phyloP scores from a whole-genome alignment of 2,888 invertebrate genomes.

The Agrypnus murinus region DNA sequence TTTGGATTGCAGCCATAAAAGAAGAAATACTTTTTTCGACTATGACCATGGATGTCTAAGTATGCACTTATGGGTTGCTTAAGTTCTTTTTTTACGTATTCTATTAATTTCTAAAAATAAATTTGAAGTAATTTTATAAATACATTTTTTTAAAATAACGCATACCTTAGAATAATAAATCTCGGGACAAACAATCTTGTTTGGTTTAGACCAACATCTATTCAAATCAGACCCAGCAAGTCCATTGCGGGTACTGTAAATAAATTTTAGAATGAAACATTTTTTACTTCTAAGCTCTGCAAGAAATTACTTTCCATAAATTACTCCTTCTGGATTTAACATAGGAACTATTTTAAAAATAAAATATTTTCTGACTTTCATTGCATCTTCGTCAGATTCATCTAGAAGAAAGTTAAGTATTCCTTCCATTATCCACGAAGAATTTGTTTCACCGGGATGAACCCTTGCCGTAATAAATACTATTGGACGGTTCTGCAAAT shows the following conservation, averaged over 20 bases:
- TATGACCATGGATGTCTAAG: constrained; percentile 89
- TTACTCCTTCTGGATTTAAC: constrained; percentile 91
- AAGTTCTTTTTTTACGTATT: constrained; percentile 55
- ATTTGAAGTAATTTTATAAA: neutral
- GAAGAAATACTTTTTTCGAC: constrained; percentile 89
- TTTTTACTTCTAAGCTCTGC: neutral
- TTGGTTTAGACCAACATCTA: constrained; percentile 87
- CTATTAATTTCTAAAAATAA: constrained; percentile 55
- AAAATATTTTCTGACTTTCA: constrained; percentile 77
- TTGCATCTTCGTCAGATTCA: constrained; percentile 74
- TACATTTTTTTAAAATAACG: constrained; percentile 41
- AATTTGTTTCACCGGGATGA: constrained; percentile 92
- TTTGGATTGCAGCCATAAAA: constrained; percentile 86
- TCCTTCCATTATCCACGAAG: constrained; percentile 93
- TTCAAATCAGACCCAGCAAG: constrained; percentile 90
- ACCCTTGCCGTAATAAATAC: constrained; percentile 86
- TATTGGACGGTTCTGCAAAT: constrained; percentile 77
- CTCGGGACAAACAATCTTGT: constrained; percentile 83
- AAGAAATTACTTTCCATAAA: constrained; percentile 86
- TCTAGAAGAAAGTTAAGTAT: constrained; percentile 79
- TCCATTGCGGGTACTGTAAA: constrained; percentile 86
- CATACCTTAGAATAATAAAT: constrained; percentile 86
- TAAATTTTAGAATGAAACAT: constrained; percentile 62
- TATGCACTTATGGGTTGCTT: constrained; percentile 67
- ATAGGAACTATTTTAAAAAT: constrained; percentile 92